Percentiles rank a stretch among this genome's conserved stretches.
Evolutionary conservation across 2,797 vertebrate species (phyloP).

Genomic region (Holocentrus rufus): DNA sequence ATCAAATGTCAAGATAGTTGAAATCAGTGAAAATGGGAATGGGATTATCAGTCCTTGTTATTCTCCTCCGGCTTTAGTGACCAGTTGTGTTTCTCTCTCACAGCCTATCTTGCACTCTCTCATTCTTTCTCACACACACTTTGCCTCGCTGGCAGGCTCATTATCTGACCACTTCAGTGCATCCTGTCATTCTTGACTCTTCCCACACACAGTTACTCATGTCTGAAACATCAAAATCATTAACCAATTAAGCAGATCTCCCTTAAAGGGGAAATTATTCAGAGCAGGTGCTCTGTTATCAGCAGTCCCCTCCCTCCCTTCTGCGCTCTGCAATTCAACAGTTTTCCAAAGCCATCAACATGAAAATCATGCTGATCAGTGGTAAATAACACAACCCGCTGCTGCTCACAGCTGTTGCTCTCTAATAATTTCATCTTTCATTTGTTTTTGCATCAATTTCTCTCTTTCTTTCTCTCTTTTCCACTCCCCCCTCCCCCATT

Average conservation of each 20-base stretch:
- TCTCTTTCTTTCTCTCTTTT: neutral
- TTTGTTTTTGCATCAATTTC: neutral
- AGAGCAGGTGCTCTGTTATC: constrained; percentile 45
- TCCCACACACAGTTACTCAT: neutral
- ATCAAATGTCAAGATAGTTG: no score
- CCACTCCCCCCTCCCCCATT: neutral
- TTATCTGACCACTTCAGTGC: neutral
- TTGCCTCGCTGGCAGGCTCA: neutral
- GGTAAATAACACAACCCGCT: constrained; percentile 55
- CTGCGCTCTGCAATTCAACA: constrained; percentile 57
- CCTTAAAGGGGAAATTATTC: constrained; percentile 54
- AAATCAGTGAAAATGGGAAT: no score
- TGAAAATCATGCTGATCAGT: constrained; percentile 53
- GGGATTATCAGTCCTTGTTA: no score
- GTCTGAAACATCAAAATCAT: constrained; percentile 40
- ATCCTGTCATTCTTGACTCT: neutral
- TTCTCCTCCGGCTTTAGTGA: no score
- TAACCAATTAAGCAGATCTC: constrained; percentile 60
- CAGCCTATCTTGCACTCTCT: neutral
- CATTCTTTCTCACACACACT: neutral
- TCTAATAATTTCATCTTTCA: neutral
- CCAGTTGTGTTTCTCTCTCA: neutral
- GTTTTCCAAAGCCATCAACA: constrained; percentile 31
- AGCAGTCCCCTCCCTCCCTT: constrained; percentile 52
- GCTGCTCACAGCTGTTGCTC: constrained; percentile 1